Conservation (phyloP, 2,113 vertebrate genomes). For the Rattus rattus region DNA sequence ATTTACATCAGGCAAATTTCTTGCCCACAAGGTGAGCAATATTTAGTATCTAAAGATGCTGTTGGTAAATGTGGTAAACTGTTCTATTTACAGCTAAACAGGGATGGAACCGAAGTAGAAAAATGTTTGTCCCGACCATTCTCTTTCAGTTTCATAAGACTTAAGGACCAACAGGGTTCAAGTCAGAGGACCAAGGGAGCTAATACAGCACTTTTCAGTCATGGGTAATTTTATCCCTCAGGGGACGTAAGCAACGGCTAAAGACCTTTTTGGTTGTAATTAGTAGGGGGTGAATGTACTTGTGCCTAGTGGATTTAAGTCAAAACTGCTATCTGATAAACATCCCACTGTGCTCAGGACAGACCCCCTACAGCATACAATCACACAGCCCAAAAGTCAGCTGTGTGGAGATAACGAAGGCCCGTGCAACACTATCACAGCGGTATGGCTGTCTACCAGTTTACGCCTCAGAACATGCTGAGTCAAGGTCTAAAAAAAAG, state of each 20-base stretch:
- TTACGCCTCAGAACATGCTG: not conserved
- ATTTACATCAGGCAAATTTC: not conserved
- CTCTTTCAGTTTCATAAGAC: constrained; percentile 24
- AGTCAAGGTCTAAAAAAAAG: not conserved
- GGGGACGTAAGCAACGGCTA: not conserved
- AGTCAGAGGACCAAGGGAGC: not conserved
- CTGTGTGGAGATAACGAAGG: not conserved
- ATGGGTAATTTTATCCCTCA: not conserved
- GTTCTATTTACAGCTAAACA: not conserved
- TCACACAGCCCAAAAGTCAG: not conserved
- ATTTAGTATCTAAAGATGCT: not conserved
- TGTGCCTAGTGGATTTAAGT: not conserved
- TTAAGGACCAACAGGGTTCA: not conserved
- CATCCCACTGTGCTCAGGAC: not conserved
- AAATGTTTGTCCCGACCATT: not conserved
- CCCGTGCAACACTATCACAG: not conserved
- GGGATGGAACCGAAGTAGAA: not conserved
- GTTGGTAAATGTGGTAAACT: not conserved
- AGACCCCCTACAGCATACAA: not conserved
- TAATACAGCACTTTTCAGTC: not conserved
- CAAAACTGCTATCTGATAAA: not conserved
- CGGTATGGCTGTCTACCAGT: not conserved
- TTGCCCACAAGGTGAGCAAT: not conserved
- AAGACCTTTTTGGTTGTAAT: not conserved
- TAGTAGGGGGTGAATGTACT: not conserved